Percentiles rank a stretch among this genome's conserved stretches.
These are phyloP conservation scores for Stichopus horrens DNA, from an alignment of 53 echinoderm and acorn worm genomes.

Conservation along the genomic window DNA sequence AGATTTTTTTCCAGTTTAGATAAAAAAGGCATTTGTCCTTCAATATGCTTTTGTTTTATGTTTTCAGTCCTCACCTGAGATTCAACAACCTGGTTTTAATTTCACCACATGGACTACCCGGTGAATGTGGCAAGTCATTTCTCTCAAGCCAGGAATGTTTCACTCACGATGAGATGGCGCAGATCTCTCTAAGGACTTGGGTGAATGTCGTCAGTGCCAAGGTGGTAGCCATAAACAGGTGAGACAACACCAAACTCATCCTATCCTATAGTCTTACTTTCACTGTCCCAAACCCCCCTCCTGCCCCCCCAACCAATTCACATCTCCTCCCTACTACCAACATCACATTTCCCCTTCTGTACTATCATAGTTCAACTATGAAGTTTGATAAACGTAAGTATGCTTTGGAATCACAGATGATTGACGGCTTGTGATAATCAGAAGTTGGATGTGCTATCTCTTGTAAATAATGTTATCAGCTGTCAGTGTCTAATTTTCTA, in stretches of 20 bases:
- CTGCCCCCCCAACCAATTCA: no score
- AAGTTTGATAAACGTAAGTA: no score
- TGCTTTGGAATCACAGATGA: no score
- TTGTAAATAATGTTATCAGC: no score
- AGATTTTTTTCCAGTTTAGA: not conserved
- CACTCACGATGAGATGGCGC: slow-evolving; percentile 74
- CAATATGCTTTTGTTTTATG: not conserved
- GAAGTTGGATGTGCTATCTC: no score
- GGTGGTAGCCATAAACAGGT: slow-evolving; percentile 94
- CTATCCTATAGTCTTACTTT: no score
- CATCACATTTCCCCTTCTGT: no score
- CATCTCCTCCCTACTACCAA: no score
- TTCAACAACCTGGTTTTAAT: slow-evolving; percentile 95
- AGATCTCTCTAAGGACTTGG: slow-evolving; percentile 86
- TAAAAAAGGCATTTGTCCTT: not conserved
- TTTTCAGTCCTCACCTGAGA: slow-evolving; percentile 84
- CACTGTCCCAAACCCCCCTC: no score
- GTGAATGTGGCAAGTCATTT: slow-evolving; percentile 57
- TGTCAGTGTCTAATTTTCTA: no score
- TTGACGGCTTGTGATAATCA: no score
- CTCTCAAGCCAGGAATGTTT: slow-evolving; percentile 90
- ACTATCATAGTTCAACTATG: no score
- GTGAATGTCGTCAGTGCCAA: slow-evolving; percentile 85
- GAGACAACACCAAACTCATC: not conserved
- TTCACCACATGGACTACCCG: slow-evolving; percentile 88